Percentiles rank a stretch among this genome's conserved stretches.
These are phyloP conservation scores for Chaetogeoica ovagalla DNA, from an alignment of 2,888 invertebrate species.

Conservation along the genomic window DNA sequence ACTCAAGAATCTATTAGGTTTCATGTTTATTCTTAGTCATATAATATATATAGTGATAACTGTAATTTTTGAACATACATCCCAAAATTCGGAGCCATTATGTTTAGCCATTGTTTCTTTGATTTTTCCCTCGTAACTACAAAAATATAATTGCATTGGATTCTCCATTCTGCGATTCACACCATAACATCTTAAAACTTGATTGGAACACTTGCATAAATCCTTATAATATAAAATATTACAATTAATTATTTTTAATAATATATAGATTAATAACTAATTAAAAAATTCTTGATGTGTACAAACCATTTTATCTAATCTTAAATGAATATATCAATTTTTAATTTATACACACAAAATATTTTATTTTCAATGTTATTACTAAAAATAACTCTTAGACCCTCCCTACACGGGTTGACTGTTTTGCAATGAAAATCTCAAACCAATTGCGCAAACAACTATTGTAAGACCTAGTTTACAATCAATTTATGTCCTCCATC, in stretches of 20 bases:
- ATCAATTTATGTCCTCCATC: no score
- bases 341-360: no score
- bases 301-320: no score
- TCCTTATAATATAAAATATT: slow-evolving; percentile 63
- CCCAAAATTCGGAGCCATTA: slow-evolving; percentile 90
- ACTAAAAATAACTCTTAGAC: no score
- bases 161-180: slow-evolving; percentile 78
- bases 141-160: slow-evolving; percentile 82
- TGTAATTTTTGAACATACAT: slow-evolving; percentile 66
- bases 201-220: slow-evolving; percentile 84
- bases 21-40: background rate
- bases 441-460: no score
- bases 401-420: no score
- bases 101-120: slow-evolving; percentile 76
- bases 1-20: no score
- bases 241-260: background rate
- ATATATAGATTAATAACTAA: background rate
- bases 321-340: no score
- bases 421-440: no score
- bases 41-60: background rate
- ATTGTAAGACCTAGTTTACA: no score
- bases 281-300: no score
- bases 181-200: slow-evolving; percentile 87
- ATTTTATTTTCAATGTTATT: no score
- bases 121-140: slow-evolving; percentile 76